Base-by-base conservation (phyloP, 2,797 vertebrate species). In the Cottoperca gobio region DNA sequence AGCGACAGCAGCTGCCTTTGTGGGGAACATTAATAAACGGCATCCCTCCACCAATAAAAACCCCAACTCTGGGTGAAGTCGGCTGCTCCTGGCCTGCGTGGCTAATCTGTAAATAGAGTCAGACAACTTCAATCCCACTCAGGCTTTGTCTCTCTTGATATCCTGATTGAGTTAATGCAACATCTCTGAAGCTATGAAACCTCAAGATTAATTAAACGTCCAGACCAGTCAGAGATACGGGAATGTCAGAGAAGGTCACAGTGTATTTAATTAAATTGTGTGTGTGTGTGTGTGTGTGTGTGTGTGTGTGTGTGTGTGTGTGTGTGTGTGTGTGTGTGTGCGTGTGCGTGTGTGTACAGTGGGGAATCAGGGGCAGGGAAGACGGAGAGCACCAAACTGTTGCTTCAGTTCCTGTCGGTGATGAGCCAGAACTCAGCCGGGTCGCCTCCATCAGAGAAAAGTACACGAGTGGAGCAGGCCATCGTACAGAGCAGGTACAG, bases 321-420 rank as follows among this genome's bases (percentile, higher is more conserved):
- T 50, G 42, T 75, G 59, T 80, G 24, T 74, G 45, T 73, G 52
- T 82, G 53, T 82, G 73, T 76, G 52, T 73, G 67, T 77, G 70
- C 75, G 43, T 79, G 40, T 73, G 55, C 84, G n/a, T 79, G 67
- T 84, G 72, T 79, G 45, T 65, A 0, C 89, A 98, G 97, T 2
- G 97, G 97, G 49, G 97, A 98, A 92, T 98, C 97, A 6, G 97
- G 97, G 50, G 97, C 97, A 39, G 97, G 97, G 43, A 98, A 98
- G 91, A 98, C 97, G 0, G 97, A 98, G 78, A 98, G 96, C 91
- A 98, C 97, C 23, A 98, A 98, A 86, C 86, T 98, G 79, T 92
- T 98, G 82, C 93, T 98, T 62, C 96, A 97, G 93, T 98, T 97
- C 79, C 92, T 98, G 81, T 98, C 97, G 0, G 94, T 96, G 72